Base-by-base conservation (phyloP, 2,797 vertebrate species). In the Hirundo rustica region DNA sequence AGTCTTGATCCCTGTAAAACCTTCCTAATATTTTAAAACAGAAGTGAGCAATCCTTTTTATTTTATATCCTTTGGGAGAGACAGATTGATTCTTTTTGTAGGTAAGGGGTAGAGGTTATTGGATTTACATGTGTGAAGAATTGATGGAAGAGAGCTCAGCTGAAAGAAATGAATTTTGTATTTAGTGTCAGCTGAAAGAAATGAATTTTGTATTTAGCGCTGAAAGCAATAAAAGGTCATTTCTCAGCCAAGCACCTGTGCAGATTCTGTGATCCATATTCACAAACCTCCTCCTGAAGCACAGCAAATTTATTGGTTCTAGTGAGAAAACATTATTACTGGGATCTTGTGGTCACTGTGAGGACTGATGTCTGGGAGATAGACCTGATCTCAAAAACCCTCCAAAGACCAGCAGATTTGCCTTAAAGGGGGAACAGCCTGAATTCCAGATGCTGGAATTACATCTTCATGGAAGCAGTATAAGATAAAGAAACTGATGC, bases 211-310 rank as follows among this genome's bases (percentile, higher is more conserved):
- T 54, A 62, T 85, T 74, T 81, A 88, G 20, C 13, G 27, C 70
- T 86, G 73, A 95, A 96, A 90, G 76, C 19, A 62, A 61, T 79
- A 76, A 88, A 73, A 50, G 71, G 30, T 87, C 34, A 87, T 82
- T 93, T 93, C 62, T 92, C 93, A 87, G 30, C 36, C 84, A 71
- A 86, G 42, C 54, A 80, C 61, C 73, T 92, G 70, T 92, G 68
- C 85, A 95, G 93, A 88, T 89, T 74, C 71, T 99, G 97, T 54
- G 98, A 98, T 54, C 98, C 98, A 57, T 85, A 64, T 73, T 99
- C 98, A 72, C 98, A 98, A 9, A 97, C 96, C 82, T 99, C 98
- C 47, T 99, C 97, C 85, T 97, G 97, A 91, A 98, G 98, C 19
- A 72, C 42, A 75, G 47, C 6, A 72, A 50, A 75, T 81, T 42